Percentiles rank a stretch among this genome's conserved stretches.
These are phyloP conservation scores for Drosophila quinaria DNA, from an alignment of 2,888 invertebrate genomes.

Conservation along the genomic window DNA sequence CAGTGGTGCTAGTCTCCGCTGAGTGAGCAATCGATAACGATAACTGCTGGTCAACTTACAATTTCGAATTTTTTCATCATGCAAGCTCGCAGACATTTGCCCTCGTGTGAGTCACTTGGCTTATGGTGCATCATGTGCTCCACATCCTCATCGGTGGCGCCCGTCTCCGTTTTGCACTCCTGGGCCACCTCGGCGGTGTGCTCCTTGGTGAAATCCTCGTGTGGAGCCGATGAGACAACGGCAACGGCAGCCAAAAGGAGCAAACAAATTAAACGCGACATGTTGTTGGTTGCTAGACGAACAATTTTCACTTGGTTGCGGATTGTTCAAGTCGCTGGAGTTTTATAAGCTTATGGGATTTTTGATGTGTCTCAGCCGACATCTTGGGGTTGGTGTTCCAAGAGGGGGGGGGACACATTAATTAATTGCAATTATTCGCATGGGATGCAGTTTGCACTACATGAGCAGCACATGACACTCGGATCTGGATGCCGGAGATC, in stretches of 20 bases:
- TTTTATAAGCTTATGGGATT: constrained; percentile 60
- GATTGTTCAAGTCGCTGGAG: constrained; percentile 3
- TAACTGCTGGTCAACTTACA: constrained; percentile 64
- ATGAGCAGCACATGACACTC: constrained; percentile 79
- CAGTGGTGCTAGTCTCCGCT: no score
- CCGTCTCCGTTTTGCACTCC: constrained; percentile 78
- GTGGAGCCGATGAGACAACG: constrained; percentile 50
- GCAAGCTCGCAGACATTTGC: constrained; percentile 84
- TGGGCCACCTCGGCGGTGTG: constrained; percentile 65
- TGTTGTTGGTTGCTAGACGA: constrained; percentile 35
- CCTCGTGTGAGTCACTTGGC: constrained; percentile 67
- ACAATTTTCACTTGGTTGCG: constrained; percentile 51
- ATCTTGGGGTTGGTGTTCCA: no score
- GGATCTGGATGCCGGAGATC: constrained; percentile 72
- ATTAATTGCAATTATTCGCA: constrained; percentile 73
- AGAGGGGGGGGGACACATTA: constrained; percentile 31
- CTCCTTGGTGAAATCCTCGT: constrained; percentile 67
- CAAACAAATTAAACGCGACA: constrained; percentile 58
- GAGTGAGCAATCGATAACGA: no score
- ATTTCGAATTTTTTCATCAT: constrained; percentile 81
- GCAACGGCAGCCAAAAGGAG: constrained; percentile 26
- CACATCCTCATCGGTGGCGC: constrained; percentile 84
- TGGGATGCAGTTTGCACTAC: constrained; percentile 66
- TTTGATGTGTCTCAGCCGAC: constrained; percentile 32
- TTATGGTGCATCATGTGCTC: constrained; percentile 75